Evolutionary conservation across 2,797 vertebrate species (phyloP).

Genomic region (Bothrops alternatus): DNA sequence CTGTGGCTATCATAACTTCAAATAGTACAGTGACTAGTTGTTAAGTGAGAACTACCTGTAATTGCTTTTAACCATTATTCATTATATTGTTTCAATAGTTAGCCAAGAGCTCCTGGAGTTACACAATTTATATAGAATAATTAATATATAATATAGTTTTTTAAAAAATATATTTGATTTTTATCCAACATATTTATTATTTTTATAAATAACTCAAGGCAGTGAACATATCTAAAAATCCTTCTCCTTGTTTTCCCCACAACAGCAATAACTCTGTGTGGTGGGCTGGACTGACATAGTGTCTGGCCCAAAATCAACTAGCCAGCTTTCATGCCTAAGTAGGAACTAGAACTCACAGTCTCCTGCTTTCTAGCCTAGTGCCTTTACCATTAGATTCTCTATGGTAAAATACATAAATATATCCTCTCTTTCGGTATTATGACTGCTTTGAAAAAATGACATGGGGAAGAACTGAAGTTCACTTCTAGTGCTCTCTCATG

Average conservation of each 20-base stretch:
- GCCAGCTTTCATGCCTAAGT: background rate
- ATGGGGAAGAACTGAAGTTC: background rate
- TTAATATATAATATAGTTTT: background rate
- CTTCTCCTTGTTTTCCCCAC: background rate
- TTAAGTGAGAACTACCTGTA: background rate
- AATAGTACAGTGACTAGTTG: background rate
- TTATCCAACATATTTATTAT: background rate
- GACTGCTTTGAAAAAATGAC: background rate
- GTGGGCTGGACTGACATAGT: background rate
- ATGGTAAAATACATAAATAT: background rate
- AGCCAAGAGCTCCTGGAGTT: background rate
- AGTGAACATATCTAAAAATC: background rate
- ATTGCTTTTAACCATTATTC: background rate
- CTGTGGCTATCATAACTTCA: background rate
- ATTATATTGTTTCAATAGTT: background rate
- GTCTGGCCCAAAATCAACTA: background rate
- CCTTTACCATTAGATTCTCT: background rate
- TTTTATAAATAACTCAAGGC: background rate
- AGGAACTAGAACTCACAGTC: background rate
- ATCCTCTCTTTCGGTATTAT: background rate
- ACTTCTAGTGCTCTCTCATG: background rate
- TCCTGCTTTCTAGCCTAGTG: background rate
- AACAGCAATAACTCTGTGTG: background rate
- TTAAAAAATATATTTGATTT: background rate
- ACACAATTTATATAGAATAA: background rate